Evolutionary conservation across 1,140 invertebrate species (phyloP), one percentile per base, ranked within the genome.

Genomic region (Heterodera schachtii): DNA sequence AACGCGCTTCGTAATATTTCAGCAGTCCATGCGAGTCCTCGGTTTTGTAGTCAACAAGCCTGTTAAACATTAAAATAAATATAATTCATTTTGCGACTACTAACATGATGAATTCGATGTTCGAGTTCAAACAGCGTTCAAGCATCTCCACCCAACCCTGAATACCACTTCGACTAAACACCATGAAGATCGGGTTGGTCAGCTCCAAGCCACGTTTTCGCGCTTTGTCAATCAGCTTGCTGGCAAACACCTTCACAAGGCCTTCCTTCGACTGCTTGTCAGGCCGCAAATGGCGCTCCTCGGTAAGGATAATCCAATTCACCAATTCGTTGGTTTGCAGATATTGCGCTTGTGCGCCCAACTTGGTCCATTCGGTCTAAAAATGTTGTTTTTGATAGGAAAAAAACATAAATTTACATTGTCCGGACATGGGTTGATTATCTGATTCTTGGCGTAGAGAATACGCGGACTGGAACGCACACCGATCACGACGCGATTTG

Each of bases 1-100:
- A 83, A 8, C 47, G 43, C 7, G 82, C 83, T 31, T 83, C 82
- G 66, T 84, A 83, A 43, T 84, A 84, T 44, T 83, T 83, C 67
- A 83, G 67, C 74, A 83, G 69, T 3, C 81, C 81, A 46, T 82
- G 81, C n/a, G 82, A 84, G 73, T 83, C 82, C 47, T 83, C 82
- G 8, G 71, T 60, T 19, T 83, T 80, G 19, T 77, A 64, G 73
- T 82, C 82, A 31, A 83, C 47, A 4, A 83, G 73, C 76, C 76
- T 78, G 2, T 11, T 16, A 9, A 69, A 41, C 3, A 2, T n/a
- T 9, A 43, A 66, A 6, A 5, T 52, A 52, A 31, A 31, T 11
- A 52, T 16, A 78, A 44, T 31, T 11, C 46, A 1, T 19, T 75
- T 47, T 0, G 47, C 74, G 1, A 21, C 67, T 1, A 41, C 78